Evolutionary conservation across 2,888 invertebrate species (phyloP), one percentile per base, ranked within the genome.

Genomic region (Rotaria macrura): DNA sequence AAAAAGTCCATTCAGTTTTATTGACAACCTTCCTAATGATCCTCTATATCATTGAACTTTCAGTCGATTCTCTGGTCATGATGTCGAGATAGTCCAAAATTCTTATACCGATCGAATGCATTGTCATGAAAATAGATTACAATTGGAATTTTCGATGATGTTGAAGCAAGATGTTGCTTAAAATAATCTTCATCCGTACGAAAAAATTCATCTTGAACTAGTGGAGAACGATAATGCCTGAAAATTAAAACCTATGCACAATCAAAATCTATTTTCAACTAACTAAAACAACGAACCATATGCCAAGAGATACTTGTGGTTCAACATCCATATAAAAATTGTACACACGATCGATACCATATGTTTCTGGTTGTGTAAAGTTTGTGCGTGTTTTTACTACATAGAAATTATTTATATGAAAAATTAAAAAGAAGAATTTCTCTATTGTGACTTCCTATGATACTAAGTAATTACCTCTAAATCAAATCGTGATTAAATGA

Each of bases 271-370:
- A 0, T 52, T 20, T 52, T 7, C 20, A 12, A 43, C 5, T 79
- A 25, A 1, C 0, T 25, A 43, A 55, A 23, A 23, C 14, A 65
- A 85, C n/a, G n/a, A n/a, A n/a, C 84, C 86, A 84, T 34, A 84
- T 47, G 72, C 86, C 84, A 34, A 84, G 34, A 20, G 74, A 38
- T 23, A 86, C 86, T 40, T 49, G n/a, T 9, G 74, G 40, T 29
- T 86, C 84, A 47, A 84, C 74, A 49, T 86, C 74, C 6, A 86
- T 43, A 38, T 86, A 84, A 49, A 86, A 86, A 38, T 84, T 86
- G 38, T 83, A 79, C 2, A 86, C 84, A 83, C 72, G 84, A 29
- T 86, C 23, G 29, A 84, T 14, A 52, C 55, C 84, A 14, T 72
- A 83, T 43, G n/a, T 55, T 38, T 84, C 40, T 14, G 84, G 85